Evolutionary conservation across 1,140 invertebrate genomes (phyloP).

Genomic region (Drosophila biarmipes): DNA sequence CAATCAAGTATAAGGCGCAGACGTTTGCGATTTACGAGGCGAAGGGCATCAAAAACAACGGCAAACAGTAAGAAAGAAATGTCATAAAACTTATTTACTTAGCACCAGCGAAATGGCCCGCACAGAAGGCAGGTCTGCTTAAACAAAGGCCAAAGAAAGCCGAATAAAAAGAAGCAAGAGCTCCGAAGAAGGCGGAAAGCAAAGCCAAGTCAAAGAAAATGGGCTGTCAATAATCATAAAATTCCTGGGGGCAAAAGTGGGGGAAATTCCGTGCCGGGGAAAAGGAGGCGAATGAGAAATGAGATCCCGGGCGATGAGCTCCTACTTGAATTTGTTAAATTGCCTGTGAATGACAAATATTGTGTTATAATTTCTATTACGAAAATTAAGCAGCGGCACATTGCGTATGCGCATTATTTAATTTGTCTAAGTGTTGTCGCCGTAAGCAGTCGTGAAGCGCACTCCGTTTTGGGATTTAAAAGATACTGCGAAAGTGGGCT

Average conservation of each 20-base stretch:
- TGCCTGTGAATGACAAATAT: slow-evolving; percentile 82
- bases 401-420: slow-evolving; percentile 77
- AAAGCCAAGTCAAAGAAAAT: slow-evolving; percentile 62
- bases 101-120: slow-evolving; percentile 64
- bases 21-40: slow-evolving; percentile 66
- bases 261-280: neutral
- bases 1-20: slow-evolving; percentile 71
- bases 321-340: slow-evolving; percentile 72
- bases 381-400: slow-evolving; percentile 70
- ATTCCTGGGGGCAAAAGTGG: slow-evolving; percentile 16
- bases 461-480: slow-evolving; percentile 36
- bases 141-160: slow-evolving; percentile 68
- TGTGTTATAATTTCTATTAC: slow-evolving; percentile 81
- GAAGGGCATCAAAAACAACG: slow-evolving; percentile 28
- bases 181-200: slow-evolving; percentile 25
- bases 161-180: slow-evolving; percentile 16
- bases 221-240: slow-evolving; percentile 76
- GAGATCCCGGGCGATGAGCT: slow-evolving; percentile 1
- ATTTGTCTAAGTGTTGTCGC: slow-evolving; percentile 75
- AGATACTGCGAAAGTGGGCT: slow-evolving; percentile 32
- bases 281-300: slow-evolving; percentile 19
- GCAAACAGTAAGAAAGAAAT: slow-evolving; percentile 50
- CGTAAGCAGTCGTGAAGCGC: slow-evolving; percentile 55
- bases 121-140: slow-evolving; percentile 25
- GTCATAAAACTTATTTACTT: slow-evolving; percentile 83